Conservation (phyloP, 2,888 invertebrate genomes). For the Serrognathus titanus region DNA sequence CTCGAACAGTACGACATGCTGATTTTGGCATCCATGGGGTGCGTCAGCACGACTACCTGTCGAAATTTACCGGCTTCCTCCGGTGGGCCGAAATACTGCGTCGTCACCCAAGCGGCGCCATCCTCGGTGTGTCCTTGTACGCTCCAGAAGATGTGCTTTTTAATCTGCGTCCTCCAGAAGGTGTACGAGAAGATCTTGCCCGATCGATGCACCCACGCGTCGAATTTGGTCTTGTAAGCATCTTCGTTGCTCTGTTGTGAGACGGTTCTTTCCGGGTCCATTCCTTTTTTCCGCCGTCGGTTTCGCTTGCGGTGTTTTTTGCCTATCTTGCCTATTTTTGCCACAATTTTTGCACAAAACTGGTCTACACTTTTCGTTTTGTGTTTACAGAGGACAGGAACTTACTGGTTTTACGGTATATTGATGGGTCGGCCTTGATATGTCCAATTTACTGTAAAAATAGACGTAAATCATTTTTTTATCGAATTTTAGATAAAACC, state of each 20-base stretch:
- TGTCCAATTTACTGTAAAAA: too few species aligned
- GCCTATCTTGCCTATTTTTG: background rate
- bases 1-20: slow-evolving; percentile 41
- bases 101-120: slow-evolving; percentile 40
- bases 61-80: slow-evolving; percentile 38
- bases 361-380: too few species aligned
- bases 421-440: too few species aligned
- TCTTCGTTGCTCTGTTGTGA: slow-evolving; percentile 20
- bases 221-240: slow-evolving; percentile 39
- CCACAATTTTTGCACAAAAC: too few species aligned
- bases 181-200: slow-evolving; percentile 46
- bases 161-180: slow-evolving; percentile 44
- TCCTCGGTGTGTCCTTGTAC: slow-evolving; percentile 41
- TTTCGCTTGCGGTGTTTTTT: slow-evolving; percentile 2
- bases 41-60: slow-evolving; percentile 42
- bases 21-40: slow-evolving; percentile 42
- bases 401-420: too few species aligned
- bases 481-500: background rate
- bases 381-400: too few species aligned
- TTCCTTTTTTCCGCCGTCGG: slow-evolving; percentile 7
- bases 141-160: slow-evolving; percentile 45
- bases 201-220: slow-evolving; percentile 35
- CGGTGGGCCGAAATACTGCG: slow-evolving; percentile 41
- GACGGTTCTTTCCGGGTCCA: slow-evolving; percentile 3
- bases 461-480: background rate